Base-by-base conservation (phyloP, 1,140 invertebrate species). In the Philaenus spumarius region DNA sequence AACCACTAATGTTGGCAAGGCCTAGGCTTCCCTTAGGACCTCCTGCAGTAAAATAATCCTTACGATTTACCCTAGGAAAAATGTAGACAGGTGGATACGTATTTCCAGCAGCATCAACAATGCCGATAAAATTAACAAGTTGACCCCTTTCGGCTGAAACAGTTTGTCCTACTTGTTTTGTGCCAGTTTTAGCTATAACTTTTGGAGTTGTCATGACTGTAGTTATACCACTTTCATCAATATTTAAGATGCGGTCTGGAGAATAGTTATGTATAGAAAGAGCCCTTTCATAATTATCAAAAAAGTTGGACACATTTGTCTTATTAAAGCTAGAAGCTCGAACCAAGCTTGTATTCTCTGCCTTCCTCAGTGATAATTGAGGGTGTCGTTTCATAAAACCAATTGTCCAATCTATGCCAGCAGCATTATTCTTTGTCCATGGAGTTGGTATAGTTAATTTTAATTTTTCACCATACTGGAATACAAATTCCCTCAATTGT, bases 141-240 rank as follows among this genome's bases (percentile, higher is more conserved):
- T 62, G 58, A 2, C 70, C 74, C 57, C 70, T 58, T 64, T 76
- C 73, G 5, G 68, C 71, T 7, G 70, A 74, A 12, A 68, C 66
- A 46, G 65, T 59, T 63, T 69, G 63, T n/a, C 70, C 70, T 2
- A 76, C 70, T 63, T 68, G 63, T 58, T 72, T 76, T 56, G 46
- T 75, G n/a, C n/a, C n/a, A n/a, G n/a, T n/a, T 51, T 35, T 26
- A 39, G 71, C 68, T 46, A 76, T 63, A 46, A 76, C 64, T 65
- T 72, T 74, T 14, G 66, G 67, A 30, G 67, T 61, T 58, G 71
- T 69, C 11, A 70, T 67, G 30, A 77, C 75, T n/a, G 75, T 76
- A 23, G 67, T 73, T n/a, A 75, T 60, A 37, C 69, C 73, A 6
- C 67, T 76, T 64, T 76, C 70, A 62, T 76, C 72, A 15, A 69